Base-by-base conservation (phyloP, 2,888 invertebrate species). In the Disparrhopalites patrizii region DNA sequence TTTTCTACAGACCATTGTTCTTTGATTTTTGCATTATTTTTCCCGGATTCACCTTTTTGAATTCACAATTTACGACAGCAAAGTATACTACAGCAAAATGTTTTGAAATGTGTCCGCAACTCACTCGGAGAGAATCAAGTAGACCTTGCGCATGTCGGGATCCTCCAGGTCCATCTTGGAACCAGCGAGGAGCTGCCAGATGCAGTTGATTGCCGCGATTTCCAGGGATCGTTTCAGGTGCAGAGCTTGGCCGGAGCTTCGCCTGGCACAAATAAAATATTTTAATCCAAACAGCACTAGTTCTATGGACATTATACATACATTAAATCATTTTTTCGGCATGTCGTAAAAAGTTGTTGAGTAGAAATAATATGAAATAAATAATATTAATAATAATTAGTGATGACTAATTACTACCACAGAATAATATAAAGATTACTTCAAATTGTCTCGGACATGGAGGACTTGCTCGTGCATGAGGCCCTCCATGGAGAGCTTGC, bases 121-220 rank as follows among this genome's bases (percentile, higher is more conserved):
- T 71, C 66, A 58, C 23, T 72, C 72, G 4, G 51, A 57, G 43
- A 62, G 20, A 36, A 30, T 56, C 23, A 27, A 30, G 8, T 54
- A 55, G 13, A 73, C 72, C 10, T 62, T 63, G 3, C 66, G 55
- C 55, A 72, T 73, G 18, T 50, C 56, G n/a, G 73, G 72, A 54
- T 73, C 73, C 18, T 69, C 70, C 38, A 73, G 67, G 61, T 72
- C 70, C 54, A 71, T 72, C 36, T 71, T 73, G 47, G 72, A 72
- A 51, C 70, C 67, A 0, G 73, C 70, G 63, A 73, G 65, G 4
- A 73, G 40, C 38, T 62, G 66, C 73, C 73, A 73, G 4, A 72
- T 25, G 13, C 69, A 68, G 31, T 73, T 73, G 8, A 73, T 69
- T 3, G 72, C 71, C 1, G 73, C 69, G 8, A 73, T 33, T 40